Evolutionary conservation across 2,888 invertebrate genomes (phyloP), one percentile per base, ranked within the genome.

Genomic region (Strigamia transsilvanica): DNA sequence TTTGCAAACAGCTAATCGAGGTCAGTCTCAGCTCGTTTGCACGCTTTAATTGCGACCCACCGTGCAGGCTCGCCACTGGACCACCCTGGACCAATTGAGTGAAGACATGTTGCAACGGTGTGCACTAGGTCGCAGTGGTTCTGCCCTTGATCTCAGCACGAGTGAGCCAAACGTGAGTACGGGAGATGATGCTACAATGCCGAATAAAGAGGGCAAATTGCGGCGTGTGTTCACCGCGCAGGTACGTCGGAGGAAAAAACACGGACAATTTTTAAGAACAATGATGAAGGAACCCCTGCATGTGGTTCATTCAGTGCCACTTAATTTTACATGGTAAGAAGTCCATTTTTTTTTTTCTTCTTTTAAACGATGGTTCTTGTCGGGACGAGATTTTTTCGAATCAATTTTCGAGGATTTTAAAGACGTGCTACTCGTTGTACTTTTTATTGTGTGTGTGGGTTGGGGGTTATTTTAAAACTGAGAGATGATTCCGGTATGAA

Each of bases 261-360:
- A 85, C 84, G 85, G 85, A 18, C 85, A 86, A 5, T 86, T 86
- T 83, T 86, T 88, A 80, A 86, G 85, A 41, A 85, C 86, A 38
- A 86, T 88, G 85, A 87, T 88, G 86, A 88, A 88, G 85, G 88
- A 88, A 83, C 88, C 88, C 4, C 85, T 88, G 21, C 84, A 87
- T 38, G 86, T 88, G 12, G 88, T 87, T 7, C 88, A 88, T 82
- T 88, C 88, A 12, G 87, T 88, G 10, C 88, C 88, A 2, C 86
- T 88, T 80, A 87, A 87, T 84, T 87, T 87, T 83, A 87, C 87
- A 21, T 85, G 87, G 87, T 87, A 83, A 87, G 87, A 86, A 13
- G 73, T 13, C 5, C 73, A 5, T 32, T n/a, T n/a, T 38, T 32
- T 38, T 38, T 78, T 18, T 38, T 38, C n/a, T 32, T 12, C 27